Base-by-base conservation (phyloP, 2,797 vertebrate genomes). In the Lates japonicus region DNA sequence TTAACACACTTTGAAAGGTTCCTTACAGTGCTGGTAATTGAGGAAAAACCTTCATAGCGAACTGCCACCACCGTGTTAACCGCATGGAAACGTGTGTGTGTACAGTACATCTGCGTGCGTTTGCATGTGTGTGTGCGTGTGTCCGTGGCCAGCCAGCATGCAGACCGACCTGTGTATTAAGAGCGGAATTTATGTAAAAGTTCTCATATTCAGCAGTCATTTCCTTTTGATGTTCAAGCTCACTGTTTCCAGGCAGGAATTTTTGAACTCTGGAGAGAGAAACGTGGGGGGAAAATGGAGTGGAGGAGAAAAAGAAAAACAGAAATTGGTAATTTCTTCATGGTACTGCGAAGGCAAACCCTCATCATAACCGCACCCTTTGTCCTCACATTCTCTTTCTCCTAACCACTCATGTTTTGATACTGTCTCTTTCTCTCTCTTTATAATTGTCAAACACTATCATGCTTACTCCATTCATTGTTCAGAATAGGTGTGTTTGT, bases 181-280 rank as follows among this genome's bases (percentile, higher is more conserved):
- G 84, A 69, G 81, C 86, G 84, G 79, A 82, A 88, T 92, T 94
- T 91, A 90, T 94, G 93, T 84, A 91, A 86, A 86, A 80, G 81
- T 82, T 84, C 66, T 92, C 87, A 84, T 85, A 88, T 92, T 94
- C 75, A 84, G 77, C 79, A 73, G 62, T 82, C 74, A 90, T 92
- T 94, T 94, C 90, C 92, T 93, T 90, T 91, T 93, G 79, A 91
- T 92, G 92, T 94, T 93, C 84, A 84, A 70, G 60, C 87, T 93
- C 91, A 94, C 69, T 90, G 81, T 95, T 94, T 95, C 94, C 94
- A 92, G 69, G 73, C 65, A 85, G 77, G 85, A 90, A 77, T 83
- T 52, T 87, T 71, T 78, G 52, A 83, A 82, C 77, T 68, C 61
- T 58, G 55, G 25, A 54, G 31, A 71, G 62, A 75, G 37, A 33